Conservation (phyloP, 2,888 invertebrate species). For the Agrochola litura region DNA sequence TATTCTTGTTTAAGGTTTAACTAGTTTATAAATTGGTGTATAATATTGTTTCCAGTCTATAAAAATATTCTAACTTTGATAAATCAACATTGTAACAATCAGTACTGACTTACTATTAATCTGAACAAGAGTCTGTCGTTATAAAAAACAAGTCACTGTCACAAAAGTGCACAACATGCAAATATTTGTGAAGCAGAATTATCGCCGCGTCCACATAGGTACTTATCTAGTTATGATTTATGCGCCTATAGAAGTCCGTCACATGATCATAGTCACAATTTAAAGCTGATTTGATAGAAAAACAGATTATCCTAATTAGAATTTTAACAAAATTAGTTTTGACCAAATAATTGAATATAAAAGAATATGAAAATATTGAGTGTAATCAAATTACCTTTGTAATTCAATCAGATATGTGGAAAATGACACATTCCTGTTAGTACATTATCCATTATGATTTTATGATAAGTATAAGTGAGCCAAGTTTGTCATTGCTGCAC, state of each 20-base stretch:
- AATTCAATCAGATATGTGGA: neutral
- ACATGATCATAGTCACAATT: neutral
- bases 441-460: neutral
- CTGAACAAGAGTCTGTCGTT: neutral
- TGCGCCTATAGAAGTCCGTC: neutral
- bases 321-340: neutral
- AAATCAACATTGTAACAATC: constrained; percentile 5
- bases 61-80: neutral
- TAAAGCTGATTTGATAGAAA: neutral
- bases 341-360: neutral
- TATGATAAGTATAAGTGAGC: neutral
- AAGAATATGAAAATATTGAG: neutral
- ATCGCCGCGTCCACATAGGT: neutral
- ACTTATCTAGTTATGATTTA: neutral
- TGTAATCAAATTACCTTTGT: neutral
- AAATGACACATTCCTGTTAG: neutral
- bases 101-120: neutral
- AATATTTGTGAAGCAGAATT: constrained; percentile 15
- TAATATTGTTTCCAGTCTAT: neutral
- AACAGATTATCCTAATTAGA: neutral
- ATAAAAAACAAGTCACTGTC: neutral
- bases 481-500: neutral
- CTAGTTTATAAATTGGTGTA: neutral
- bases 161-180: constrained; percentile 4
- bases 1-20: neutral